Conservation (phyloP, 2,888 invertebrate species). For the Zaprionus lineosus region DNA sequence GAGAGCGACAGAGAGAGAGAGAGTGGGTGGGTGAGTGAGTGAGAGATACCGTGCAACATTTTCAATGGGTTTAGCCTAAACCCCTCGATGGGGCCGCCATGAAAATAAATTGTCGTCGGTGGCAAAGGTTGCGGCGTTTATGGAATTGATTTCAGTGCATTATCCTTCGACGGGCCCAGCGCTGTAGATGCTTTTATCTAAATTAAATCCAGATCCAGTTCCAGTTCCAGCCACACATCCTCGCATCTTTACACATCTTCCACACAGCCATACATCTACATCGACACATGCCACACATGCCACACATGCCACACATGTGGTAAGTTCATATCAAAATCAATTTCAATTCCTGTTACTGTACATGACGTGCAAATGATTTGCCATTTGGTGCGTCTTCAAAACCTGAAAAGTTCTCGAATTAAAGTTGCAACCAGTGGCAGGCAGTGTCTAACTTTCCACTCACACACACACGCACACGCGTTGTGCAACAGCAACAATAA, state of each 20-base stretch:
- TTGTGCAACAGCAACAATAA: constrained; percentile 3
- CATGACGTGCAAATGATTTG: constrained; percentile 66
- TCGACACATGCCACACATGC: background rate
- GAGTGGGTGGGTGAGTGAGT: too few species aligned
- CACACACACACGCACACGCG: constrained; percentile 21
- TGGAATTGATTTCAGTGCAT: constrained; percentile 72
- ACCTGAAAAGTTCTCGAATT: constrained; percentile 24
- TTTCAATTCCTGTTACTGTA: constrained; percentile 17
- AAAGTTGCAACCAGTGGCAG: constrained; percentile 32
- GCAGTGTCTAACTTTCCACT: background rate
- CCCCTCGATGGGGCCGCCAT: constrained; percentile 25
- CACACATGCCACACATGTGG: constrained; percentile 20
- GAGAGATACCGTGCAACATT: too few species aligned
- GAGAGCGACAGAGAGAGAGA: too few species aligned
- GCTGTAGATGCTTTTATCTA: constrained; percentile 72
- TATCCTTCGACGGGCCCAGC: constrained; percentile 28
- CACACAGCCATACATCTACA: background rate
- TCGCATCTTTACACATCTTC: too few species aligned
- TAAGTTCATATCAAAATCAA: constrained; percentile 27
- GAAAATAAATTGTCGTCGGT: constrained; percentile 70
- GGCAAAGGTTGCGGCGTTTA: constrained; percentile 62
- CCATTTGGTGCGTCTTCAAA: constrained; percentile 51
- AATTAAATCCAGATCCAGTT: constrained; percentile 67
- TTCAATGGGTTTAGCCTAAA: too few species aligned
- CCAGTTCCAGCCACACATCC: constrained; percentile 22